Evolutionary conservation across 2,888 invertebrate genomes (phyloP), one percentile per base, ranked within the genome.

Genomic region (Megaustenia siamemsis): DNA sequence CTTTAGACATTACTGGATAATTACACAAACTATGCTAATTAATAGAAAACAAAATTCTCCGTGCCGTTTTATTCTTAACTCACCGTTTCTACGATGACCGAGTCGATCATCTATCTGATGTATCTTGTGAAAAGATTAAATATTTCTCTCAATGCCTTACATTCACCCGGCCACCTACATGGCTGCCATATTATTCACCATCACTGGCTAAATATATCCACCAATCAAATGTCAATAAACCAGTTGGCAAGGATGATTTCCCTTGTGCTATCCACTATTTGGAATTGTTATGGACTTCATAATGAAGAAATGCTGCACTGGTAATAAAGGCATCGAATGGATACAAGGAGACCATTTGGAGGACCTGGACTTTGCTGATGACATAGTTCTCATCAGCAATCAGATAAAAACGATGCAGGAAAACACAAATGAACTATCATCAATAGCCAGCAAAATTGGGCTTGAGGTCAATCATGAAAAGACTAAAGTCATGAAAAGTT

Each of bases 181-280:
- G 86, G 86, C 86, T 79, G 86, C 86, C 86, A 86, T 86, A 85
- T 86, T 85, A 85, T 77, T 82, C 86, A 85, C 83, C 83, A 75
- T 85, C 83, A 83, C 77, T 53, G 78, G 71, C 75, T 83, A 83
- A 68, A 83, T 69, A 83, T 83, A 83, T 35, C 63, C 56, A 43
- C 83, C 83, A 83, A 83, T 83, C 32, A 69, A 78, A 83, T 10
- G 69, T 28, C 49, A 68, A 60, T 56, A 68, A 66, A 77, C 18
- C 40, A 45, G 15, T 83, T 45, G n/a, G 15, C 53, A 66, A 21
- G 83, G 77, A 68, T 83, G 83, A 49, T 77, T 69, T 68, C 83
- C 83, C 83, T 53, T 83, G 28, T 40, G 43, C n/a, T 38, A 28
- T n/a, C 71, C 28, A n/a, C n/a, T n/a, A n/a, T n/a, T n/a, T n/a